Evolutionary conservation across 2,113 vertebrate genomes (phyloP), one percentile per base, ranked within the genome.

Genomic region (Copsychus sechellarum): DNA sequence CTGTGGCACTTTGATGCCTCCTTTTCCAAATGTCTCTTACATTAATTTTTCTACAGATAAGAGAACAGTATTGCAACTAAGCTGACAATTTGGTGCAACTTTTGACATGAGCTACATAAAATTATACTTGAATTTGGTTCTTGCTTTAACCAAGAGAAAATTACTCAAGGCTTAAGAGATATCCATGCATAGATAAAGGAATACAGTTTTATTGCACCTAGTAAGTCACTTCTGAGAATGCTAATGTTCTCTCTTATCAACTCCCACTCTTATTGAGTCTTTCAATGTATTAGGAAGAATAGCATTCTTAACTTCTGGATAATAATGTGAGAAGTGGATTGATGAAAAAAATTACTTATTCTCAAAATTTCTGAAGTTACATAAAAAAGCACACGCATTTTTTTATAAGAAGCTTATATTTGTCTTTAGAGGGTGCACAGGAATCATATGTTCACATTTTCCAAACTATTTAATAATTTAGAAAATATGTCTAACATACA

Each of bases 331-430:
- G 5, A 54, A 72, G 16, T 15, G 5, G 25, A n/a, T 38, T 61
- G 11, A 87, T 81, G 84, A 77, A 51, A 34, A 84, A 84, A 60
- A 12, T 43, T 20, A 31, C 60, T 86, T 76, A 50, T 58, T 80
- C 53, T 78, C 12, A 3, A 23, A 81, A 29, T 33, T 70, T 87
- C 33, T 73, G 22, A 77, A 29, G 19, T 31, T 54, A 2, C 12
- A 53, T 45, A 1, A 43, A 70, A 38, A 56, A 20, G 3, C 1
- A 0, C 4, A 36, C 12, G 11, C 5, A 20, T 18, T 17, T 76
- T 86, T 36, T 25, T 23, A 4, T 31, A 53, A 74, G 25, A 65
- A 85, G 45, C 7, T 7, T 2, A 7, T 31, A 54, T 47, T 81
- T 86, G 3, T 45, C 25, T 61, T n/a, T 36, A 15, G 20, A n/a